Percentiles rank a stretch among this genome's conserved stretches.
Evolutionary conservation across 2,888 invertebrate genomes (phyloP).

Genomic region (Volucella zonaria): DNA sequence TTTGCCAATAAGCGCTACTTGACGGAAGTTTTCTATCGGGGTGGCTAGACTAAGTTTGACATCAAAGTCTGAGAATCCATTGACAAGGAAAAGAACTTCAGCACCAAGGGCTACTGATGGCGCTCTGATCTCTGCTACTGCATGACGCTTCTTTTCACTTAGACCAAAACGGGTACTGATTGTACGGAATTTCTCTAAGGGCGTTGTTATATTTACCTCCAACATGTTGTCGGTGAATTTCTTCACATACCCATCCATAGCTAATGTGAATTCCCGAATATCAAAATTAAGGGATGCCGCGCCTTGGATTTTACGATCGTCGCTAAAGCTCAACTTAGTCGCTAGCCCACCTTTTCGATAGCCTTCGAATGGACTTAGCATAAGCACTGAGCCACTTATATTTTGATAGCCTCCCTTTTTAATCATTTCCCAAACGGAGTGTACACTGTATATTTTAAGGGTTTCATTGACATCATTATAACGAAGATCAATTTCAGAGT

Average conservation of each 20-base stretch:
- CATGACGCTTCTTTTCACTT: slow-evolving; percentile 87
- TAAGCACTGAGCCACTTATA: slow-evolving; percentile 84
- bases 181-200: slow-evolving; percentile 86
- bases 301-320: slow-evolving; percentile 87
- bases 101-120: slow-evolving; percentile 88
- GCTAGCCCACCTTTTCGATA: slow-evolving; percentile 87
- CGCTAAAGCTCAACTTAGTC: slow-evolving; percentile 86
- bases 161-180: slow-evolving; percentile 88
- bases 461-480: slow-evolving; percentile 81
- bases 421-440: slow-evolving; percentile 88
- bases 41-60: slow-evolving; percentile 89
- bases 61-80: slow-evolving; percentile 87
- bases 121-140: slow-evolving; percentile 89
- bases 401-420: slow-evolving; percentile 85
- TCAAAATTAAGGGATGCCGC: slow-evolving; percentile 88
- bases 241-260: slow-evolving; percentile 87
- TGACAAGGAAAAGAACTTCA: slow-evolving; percentile 86
- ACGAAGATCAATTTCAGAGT: slow-evolving; percentile 84
- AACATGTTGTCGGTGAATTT: slow-evolving; percentile 90
- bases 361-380: slow-evolving; percentile 88
- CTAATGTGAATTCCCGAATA: slow-evolving; percentile 87
- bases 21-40: slow-evolving; percentile 88
- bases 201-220: slow-evolving; percentile 89
- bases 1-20: slow-evolving; percentile 87
- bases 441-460: slow-evolving; percentile 86